Percentiles rank a stretch among this genome's conserved stretches.
These are phyloP conservation scores for Mystacornis crossleyi DNA, from an alignment of 2,113 vertebrate species.

Conservation along the genomic window DNA sequence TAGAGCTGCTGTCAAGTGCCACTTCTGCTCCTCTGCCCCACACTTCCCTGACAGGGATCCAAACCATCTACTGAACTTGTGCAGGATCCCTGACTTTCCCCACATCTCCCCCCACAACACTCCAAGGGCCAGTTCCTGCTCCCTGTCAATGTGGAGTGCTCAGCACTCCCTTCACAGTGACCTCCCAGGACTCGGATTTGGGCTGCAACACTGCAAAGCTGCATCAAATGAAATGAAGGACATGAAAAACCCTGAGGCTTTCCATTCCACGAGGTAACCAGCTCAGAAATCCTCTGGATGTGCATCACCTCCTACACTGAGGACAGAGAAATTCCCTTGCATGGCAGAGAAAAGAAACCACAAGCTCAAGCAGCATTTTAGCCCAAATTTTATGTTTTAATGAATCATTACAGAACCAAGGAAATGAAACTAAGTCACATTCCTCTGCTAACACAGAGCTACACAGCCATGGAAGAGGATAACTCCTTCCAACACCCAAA, in stretches of 20 bases:
- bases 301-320: neutral
- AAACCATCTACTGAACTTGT: accelerated
- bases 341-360: neutral
- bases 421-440: neutral
- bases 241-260: neutral
- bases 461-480: accelerated
- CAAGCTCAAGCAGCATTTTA: neutral
- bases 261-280: neutral
- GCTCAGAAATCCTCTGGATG: neutral
- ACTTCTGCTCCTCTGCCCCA: neutral
- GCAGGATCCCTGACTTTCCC: neutral
- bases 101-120: accelerated
- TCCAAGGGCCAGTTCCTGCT: neutral
- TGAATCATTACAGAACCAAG: neutral
- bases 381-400: neutral
- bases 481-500: neutral
- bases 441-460: neutral
- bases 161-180: neutral
- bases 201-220: neutral
- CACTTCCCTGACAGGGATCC: neutral
- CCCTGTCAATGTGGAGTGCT: accelerated
- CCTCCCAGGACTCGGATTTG: neutral
- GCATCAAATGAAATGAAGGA: neutral
- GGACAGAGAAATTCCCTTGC: neutral
- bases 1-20: neutral